Conservation (phyloP, 2,888 invertebrate species). For the Tachina grossa region DNA sequence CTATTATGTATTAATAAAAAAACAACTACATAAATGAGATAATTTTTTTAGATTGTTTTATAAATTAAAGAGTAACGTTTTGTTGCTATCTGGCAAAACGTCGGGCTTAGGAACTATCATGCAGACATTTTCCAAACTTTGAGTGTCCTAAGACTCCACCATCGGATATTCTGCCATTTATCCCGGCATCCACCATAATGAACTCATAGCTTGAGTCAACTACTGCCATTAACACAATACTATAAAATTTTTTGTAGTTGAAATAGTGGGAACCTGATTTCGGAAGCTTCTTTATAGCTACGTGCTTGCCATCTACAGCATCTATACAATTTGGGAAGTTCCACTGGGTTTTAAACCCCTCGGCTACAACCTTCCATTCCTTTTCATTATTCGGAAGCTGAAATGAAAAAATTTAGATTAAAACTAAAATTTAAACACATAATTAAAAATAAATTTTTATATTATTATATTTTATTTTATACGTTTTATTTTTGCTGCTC, state of each 20-base stretch:
- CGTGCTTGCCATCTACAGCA: background rate
- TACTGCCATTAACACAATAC: constrained; percentile 3
- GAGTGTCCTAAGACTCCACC: constrained; percentile 8
- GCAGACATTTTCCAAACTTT: background rate
- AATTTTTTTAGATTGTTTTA: too few species aligned
- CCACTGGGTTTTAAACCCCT: constrained; percentile 6
- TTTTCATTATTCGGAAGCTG: constrained; percentile 1
- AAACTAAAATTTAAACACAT: too few species aligned
- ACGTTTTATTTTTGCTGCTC: background rate
- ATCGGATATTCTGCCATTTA: constrained; percentile 8
- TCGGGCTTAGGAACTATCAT: background rate
- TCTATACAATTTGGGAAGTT: constrained; percentile 9
- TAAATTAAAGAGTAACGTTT: too few species aligned
- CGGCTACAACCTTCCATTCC: constrained; percentile 14
- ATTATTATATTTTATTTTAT: background rate
- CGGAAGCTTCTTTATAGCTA: background rate
- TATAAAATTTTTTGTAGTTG: constrained; percentile 8
- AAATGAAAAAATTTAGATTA: too few species aligned
- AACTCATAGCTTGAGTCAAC: constrained; percentile 2
- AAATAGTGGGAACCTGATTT: constrained; percentile 3
- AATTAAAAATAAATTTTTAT: background rate
- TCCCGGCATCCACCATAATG: constrained; percentile 10
- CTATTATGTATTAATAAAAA: too few species aligned
- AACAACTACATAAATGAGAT: too few species aligned
- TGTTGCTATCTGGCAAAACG: constrained; percentile 4